A percentile compares a stretch with the other conserved stretches of the same genome.
These are phyloP conservation scores for Vollenhovia emeryi DNA, from an alignment of 1,140 invertebrate genomes.

Conservation along the genomic window DNA sequence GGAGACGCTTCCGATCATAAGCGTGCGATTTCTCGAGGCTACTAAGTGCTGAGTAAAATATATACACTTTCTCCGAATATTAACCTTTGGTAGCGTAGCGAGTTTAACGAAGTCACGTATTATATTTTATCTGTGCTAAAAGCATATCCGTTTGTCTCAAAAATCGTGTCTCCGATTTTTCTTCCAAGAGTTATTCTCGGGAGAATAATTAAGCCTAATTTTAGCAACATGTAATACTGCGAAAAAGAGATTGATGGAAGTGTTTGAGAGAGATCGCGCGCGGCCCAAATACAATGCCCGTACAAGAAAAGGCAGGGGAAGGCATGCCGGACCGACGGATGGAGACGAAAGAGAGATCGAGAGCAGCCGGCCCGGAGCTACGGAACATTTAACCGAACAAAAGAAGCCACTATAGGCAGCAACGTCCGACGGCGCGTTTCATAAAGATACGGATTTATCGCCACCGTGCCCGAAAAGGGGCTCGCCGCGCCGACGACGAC, in stretches of 20 bases:
- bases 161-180: background rate
- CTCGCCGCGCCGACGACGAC: constrained; percentile 50
- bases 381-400: constrained; percentile 66
- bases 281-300: constrained; percentile 65
- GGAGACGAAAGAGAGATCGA: constrained; percentile 51
- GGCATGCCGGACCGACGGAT: constrained; percentile 34
- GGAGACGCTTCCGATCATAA: background rate
- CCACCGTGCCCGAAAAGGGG: constrained; percentile 63
- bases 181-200: background rate
- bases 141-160: background rate
- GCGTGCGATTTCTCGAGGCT: constrained; percentile 38
- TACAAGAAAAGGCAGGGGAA: constrained; percentile 52
- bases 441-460: constrained; percentile 80
- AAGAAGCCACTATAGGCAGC: constrained; percentile 68
- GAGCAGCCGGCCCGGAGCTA: constrained; percentile 48
- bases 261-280: constrained; percentile 31
- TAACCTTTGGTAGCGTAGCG: constrained; percentile 19
- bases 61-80: constrained; percentile 52
- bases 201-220: constrained; percentile 33
- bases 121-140: background rate
- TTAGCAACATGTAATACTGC: constrained; percentile 11
- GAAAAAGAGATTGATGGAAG: constrained; percentile 38
- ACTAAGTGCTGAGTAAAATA: constrained; percentile 23
- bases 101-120: background rate
- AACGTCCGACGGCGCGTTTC: constrained; percentile 70